Evolutionary conservation across 2,113 vertebrate genomes (phyloP).

Genomic region (Halcyon senegalensis): DNA sequence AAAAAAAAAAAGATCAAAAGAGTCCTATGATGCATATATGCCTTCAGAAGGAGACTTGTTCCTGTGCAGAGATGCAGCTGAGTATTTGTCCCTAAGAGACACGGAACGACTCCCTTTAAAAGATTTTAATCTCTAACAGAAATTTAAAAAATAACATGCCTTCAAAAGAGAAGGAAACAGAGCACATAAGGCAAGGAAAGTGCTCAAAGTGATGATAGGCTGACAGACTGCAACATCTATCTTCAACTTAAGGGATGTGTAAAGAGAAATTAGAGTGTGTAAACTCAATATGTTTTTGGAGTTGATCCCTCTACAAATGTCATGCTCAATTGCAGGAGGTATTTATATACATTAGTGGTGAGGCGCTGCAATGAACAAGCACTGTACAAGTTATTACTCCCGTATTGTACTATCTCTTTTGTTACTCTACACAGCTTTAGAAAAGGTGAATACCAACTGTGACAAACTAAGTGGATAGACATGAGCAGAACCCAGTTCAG

Average conservation of each 20-base stretch:
- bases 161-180: not conserved
- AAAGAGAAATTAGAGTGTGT: constrained; percentile 28
- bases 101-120: not conserved
- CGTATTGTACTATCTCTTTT: not conserved
- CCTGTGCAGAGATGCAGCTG: not conserved
- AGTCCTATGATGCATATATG: not conserved
- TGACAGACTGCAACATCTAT: constrained; percentile 3
- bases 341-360: constrained; percentile 29
- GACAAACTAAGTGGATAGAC: not conserved
- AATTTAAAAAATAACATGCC: not conserved
- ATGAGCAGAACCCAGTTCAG: not conserved
- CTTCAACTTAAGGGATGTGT: not conserved
- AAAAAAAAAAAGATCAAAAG: not conserved
- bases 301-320: constrained; percentile 32
- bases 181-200: not conserved
- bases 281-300: constrained; percentile 10
- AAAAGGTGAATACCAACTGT: not conserved
- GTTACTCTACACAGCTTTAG: not conserved
- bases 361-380: not conserved
- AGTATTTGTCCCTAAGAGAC: not conserved
- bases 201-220: not conserved
- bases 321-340: constrained; percentile 3
- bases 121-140: not conserved
- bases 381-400: not conserved
- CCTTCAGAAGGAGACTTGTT: not conserved